Base-by-base conservation (phyloP, 64 coral and sea anemone genomes). In the Montipora sp. region DNA sequence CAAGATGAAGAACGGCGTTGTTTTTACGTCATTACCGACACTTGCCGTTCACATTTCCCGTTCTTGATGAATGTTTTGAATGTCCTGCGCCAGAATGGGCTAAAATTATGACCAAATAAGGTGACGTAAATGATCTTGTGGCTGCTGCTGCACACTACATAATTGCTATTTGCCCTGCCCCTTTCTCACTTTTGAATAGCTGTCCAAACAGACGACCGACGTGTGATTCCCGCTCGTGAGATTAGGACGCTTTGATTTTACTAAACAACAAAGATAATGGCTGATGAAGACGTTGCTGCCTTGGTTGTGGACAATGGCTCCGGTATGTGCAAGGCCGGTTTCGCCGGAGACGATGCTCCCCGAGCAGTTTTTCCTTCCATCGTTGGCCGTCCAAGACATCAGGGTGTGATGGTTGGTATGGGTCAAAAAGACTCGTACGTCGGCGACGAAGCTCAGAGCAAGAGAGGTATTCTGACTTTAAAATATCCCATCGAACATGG, bases 401-500 rank as follows among this genome's bases (percentile, higher is more conserved):
- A 96, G 80, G 95, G 95, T 84, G 95, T 97, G 11, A 97, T 97
- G 95, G 95, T 97, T 91, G 95, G 95, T 89, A 97, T 97, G 95
- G 95, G 95, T 83, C 95, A 96, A 89, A 96, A 96, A 94, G 95
- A 96, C 80, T 96, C 95, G 68, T 96, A 96, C 87, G 92, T 96
- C 67, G 95, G 95, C 51, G 95, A 96, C 73, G 95, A 96, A 78
- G 95, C 95, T 87, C 95, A 96, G 77, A 96, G 95, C 88, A 96
- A 96, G 77, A 90, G 95, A 96, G 95, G 95, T 96, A 96, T 96
- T 67, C 83, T 96, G 20, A 96, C 95, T 15, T 83, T 96, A 3
- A 96, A 96, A 96, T 96, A 96, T 73, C 95, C 95, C 89, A 96
- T 96, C 59, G 95, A 96, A 96, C 95, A 96, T 78, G 95, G 95